phyloP scores from a whole-genome alignment of 2,888 invertebrate species.

The Acrobasis repandana region DNA sequence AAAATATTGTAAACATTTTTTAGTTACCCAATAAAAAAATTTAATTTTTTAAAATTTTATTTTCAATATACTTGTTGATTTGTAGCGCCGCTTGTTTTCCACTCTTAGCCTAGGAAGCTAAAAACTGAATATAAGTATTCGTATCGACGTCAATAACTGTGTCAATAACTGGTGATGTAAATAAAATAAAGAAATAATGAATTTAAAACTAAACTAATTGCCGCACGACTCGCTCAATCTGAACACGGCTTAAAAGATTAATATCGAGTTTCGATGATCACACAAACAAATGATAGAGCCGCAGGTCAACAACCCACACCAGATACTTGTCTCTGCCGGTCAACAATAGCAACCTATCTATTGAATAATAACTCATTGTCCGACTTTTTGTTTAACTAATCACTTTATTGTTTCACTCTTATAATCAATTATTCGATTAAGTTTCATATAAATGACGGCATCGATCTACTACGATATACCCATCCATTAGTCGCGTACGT shows the following conservation, averaged over 20 bases:
- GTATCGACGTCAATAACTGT: too few species aligned
- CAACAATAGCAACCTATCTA: conserved; percentile 73
- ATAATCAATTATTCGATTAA: conserved; percentile 82
- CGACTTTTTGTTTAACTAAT: conserved; percentile 80
- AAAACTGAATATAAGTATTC: too few species aligned
- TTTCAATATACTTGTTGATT: too few species aligned
- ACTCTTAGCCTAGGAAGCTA: too few species aligned
- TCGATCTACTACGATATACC: conserved; percentile 63
- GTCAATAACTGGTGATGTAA: too few species aligned
- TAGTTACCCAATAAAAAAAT: too few species aligned
- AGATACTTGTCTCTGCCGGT: conserved; percentile 59
- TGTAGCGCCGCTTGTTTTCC: too few species aligned
- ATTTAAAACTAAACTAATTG: neutral
- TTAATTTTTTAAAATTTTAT: too few species aligned
- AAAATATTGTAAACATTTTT: too few species aligned
- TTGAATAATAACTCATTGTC: conserved; percentile 81
- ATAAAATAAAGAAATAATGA: too few species aligned
- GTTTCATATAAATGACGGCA: conserved; percentile 73
- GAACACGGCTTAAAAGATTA: conserved; percentile 51
- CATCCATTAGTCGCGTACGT: conserved; percentile 61
- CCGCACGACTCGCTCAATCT: neutral
- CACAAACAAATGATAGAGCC: conserved; percentile 77
- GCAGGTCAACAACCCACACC: conserved; percentile 65
- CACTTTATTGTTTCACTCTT: conserved; percentile 80
- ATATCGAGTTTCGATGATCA: conserved; percentile 70